Evolutionary conservation across 1,140 invertebrate species (phyloP), one percentile per base, ranked within the genome.

Genomic region (Dolichoris vasculosae): DNA sequence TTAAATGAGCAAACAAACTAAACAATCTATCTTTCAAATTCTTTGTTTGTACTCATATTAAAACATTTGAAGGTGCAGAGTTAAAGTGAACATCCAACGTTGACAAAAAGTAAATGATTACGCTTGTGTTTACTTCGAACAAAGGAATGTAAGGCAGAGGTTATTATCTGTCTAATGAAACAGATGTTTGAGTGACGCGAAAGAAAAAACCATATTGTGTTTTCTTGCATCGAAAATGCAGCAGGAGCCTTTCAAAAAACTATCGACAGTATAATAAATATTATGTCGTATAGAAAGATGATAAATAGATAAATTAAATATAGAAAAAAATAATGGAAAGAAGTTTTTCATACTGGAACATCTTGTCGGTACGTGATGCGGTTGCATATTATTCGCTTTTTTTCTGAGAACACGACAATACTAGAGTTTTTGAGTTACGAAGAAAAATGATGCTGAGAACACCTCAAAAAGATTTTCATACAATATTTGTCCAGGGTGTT

Each of bases 151-250:
- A 35, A 59, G 30, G 3, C 30, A n/a, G n/a, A n/a, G n/a, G 43
- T 32, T 55, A 43, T 46, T 51, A 46, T 59, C 48, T 46, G 38
- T 15, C 69, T 76, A 83, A 83, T 83, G 76, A 76, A 83, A 35
- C 46, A 35, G 6, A 75, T 69, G 69, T n/a, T 64, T 40, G 63
- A 40, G 17, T 20, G 32, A 59, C 3, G 32, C 11, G 38, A 73
- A 8, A 82, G 64, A 76, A 30, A 9, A 71, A 51, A 35, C 35
- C 35, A 7, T 26, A 15, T 55, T 6, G 77, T 73, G 23, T 69
- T 75, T 82, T 82, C 46, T 73, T 82, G 69, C 67, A 69, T 30
- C 81, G 69, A 69, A 82, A 82, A 82, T 82, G 73, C 81, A 63
- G 23, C 6, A 32, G 32, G 46, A 59, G 59, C 30, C 59, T 78